A percentile compares a stretch with the other conserved stretches of the same genome.
Evolutionary conservation across 2,113 vertebrate genomes (phyloP).

Genomic region (Limanda limanda): DNA sequence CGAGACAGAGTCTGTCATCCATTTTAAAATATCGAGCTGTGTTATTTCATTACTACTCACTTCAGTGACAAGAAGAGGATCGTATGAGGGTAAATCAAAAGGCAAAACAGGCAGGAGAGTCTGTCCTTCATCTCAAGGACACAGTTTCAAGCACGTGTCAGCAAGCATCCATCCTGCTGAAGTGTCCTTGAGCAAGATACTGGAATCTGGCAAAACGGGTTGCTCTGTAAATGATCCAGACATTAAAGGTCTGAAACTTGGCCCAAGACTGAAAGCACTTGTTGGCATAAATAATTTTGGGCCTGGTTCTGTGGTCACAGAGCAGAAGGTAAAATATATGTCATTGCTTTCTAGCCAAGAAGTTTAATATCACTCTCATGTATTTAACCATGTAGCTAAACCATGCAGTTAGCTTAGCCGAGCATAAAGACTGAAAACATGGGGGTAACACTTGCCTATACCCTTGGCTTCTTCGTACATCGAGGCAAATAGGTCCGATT

Average conservation of each 20-base stretch:
- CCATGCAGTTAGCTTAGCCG: neutral
- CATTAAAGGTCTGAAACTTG: neutral
- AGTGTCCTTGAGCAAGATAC: constrained; percentile 69
- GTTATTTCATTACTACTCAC: neutral
- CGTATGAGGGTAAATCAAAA: neutral
- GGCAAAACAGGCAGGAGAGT: constrained; percentile 7
- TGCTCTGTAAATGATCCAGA: constrained; percentile 25
- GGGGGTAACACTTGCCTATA: neutral
- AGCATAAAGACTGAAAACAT: neutral
- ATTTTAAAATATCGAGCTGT: neutral
- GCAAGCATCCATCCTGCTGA: constrained; percentile 46
- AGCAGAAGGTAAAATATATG: neutral
- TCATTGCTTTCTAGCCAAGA: neutral
- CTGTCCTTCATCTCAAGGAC: constrained; percentile 63
- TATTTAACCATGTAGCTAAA: neutral
- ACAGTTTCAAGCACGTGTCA: constrained; percentile 33
- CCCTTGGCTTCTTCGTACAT: neutral
- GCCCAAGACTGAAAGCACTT: neutral
- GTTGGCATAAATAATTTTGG: neutral
- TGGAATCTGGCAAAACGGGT: constrained; percentile 12
- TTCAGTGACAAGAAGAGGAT: constrained; percentile 8
- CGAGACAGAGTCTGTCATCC: neutral
- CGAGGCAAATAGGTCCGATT: neutral
- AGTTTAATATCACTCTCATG: neutral
- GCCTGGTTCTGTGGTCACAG: neutral